Conservation (phyloP, 2,113 vertebrate species). For the Deroptyus accipitrinus region DNA sequence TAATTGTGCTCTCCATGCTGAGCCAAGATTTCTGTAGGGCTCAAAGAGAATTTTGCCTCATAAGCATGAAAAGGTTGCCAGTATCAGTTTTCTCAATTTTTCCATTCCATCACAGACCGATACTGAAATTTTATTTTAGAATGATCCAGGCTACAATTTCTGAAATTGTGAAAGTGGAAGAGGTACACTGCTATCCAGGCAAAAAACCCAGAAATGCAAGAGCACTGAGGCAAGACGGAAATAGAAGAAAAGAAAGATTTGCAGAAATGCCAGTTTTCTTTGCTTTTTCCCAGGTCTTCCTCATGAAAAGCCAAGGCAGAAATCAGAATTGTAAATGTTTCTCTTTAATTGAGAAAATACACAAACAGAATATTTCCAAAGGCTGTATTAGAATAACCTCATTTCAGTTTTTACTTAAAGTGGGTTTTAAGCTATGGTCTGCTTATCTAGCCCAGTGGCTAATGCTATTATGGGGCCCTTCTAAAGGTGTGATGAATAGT, state of each 20-base stretch:
- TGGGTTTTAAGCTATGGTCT: neutral
- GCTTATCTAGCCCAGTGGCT: neutral
- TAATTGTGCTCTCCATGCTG: neutral
- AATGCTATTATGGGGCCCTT: neutral
- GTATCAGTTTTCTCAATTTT: neutral
- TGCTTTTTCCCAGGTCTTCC: neutral
- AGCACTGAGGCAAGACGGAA: neutral
- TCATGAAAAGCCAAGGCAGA: neutral
- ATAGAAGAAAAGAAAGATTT: neutral
- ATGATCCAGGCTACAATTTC: neutral
- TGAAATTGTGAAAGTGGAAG: neutral
- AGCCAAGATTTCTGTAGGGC: neutral
- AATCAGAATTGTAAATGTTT: neutral
- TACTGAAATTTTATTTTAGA: neutral
- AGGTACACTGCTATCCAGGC: neutral
- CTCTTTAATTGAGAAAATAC: neutral
- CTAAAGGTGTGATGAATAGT: neutral
- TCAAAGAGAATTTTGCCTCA: neutral
- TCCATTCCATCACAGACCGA: neutral
- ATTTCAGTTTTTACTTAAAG: neutral
- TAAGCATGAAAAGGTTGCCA: rapidly evolving
- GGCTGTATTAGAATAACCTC: neutral
- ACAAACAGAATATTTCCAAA: neutral
- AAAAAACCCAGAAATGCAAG: neutral
- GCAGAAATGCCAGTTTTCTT: neutral